A percentile compares a stretch with the other conserved stretches of the same genome.
Evolutionary conservation across 2,888 invertebrate genomes (phyloP).

Genomic region (Adela reaumurella): DNA sequence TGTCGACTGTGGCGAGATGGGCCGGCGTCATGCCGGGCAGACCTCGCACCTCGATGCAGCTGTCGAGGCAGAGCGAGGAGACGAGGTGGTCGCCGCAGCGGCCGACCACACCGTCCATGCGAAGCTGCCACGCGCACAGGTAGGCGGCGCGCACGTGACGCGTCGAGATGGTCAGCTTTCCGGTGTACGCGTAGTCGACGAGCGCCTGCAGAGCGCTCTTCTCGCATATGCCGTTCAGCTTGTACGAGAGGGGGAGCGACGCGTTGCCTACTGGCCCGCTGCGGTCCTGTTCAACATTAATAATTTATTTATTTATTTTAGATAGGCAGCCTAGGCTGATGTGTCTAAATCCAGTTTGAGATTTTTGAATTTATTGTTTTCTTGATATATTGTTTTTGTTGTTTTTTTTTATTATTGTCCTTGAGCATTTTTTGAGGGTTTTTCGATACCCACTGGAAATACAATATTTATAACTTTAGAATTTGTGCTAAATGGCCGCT

Average conservation of each 20-base stretch:
- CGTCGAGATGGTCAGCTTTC: conserved; percentile 54
- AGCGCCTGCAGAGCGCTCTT: conserved; percentile 68
- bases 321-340: no score
- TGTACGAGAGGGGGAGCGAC: conserved; percentile 40
- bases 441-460: no score
- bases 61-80: conserved; percentile 53
- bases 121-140: conserved; percentile 72
- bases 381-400: no score
- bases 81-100: conserved; percentile 67
- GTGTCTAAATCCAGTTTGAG: no score
- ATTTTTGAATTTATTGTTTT: no score
- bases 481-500: no score
- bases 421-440: no score
- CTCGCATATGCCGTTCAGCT: conserved; percentile 62
- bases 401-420: no score
- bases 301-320: neutral
- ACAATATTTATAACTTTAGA: no score
- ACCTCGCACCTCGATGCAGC: conserved; percentile 58
- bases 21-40: conserved; percentile 62
- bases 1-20: conserved; percentile 52
- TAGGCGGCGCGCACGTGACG: conserved; percentile 69
- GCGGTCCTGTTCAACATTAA: conserved; percentile 8
- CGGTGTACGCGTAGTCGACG: conserved; percentile 81
- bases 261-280: conserved; percentile 9
- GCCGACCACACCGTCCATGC: conserved; percentile 70